Conservation (phyloP, 2,113 vertebrate genomes). For the Herpetotheres cachinnans region DNA sequence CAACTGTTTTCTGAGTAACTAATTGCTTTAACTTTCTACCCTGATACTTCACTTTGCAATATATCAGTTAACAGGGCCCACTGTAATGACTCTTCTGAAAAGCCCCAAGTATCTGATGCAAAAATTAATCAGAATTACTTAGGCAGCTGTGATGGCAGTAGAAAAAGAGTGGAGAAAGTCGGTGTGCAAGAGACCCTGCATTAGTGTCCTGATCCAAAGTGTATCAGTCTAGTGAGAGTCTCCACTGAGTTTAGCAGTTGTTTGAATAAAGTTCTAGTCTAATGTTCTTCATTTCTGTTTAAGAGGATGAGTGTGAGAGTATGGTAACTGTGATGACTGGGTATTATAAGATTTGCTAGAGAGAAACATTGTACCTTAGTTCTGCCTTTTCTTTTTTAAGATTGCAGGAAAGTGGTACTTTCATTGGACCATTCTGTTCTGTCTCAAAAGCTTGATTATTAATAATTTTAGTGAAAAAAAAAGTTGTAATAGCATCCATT, state of each 20-base stretch:
- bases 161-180: constrained; percentile 54
- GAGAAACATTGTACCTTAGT: neutral
- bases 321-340: neutral
- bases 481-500: neutral
- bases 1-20: constrained; percentile 11
- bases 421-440: neutral
- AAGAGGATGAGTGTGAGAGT: neutral
- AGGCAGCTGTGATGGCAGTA: constrained; percentile 3
- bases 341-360: neutral
- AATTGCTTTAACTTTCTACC: neutral
- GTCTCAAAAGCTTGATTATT: neutral
- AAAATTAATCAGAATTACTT: constrained; percentile 38
- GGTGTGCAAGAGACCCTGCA: neutral
- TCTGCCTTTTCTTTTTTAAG: neutral
- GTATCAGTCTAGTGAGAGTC: neutral
- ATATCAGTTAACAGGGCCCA: neutral
- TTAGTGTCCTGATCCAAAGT: neutral
- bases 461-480: neutral
- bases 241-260: neutral
- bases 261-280: neutral
- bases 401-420: neutral
- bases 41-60: neutral
- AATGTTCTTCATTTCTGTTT: neutral
- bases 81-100: neutral
- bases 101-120: neutral